Percentiles rank a stretch among this genome's conserved stretches.
Evolutionary conservation across 1,140 invertebrate genomes (phyloP).

Genomic region (Orchesella cincta): DNA sequence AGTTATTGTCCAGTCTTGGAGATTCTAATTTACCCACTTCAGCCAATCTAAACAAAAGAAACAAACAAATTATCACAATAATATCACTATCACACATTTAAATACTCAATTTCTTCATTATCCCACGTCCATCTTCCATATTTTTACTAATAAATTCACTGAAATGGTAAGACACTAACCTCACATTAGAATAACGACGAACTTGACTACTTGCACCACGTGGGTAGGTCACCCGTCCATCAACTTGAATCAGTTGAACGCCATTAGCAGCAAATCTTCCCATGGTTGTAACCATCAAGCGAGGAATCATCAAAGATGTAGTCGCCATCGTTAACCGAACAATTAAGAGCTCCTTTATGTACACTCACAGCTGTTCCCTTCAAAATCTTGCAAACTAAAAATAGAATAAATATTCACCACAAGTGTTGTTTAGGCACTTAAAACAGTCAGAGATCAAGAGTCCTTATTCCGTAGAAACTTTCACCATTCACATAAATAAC

Average conservation of each 20-base stretch:
- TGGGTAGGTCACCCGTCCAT: neutral
- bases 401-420: too few species aligned
- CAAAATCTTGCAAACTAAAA: too few species aligned
- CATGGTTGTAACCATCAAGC: neutral
- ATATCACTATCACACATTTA: neutral
- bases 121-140: neutral
- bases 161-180: neutral
- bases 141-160: neutral
- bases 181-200: conserved; percentile 11
- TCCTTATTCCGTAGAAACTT: too few species aligned
- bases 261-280: neutral
- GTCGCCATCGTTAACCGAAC: too few species aligned
- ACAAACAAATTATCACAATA: neutral
- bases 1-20: conserved; percentile 74
- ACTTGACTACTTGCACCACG: neutral
- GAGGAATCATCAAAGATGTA: neutral
- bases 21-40: conserved; percentile 78
- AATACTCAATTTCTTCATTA: neutral
- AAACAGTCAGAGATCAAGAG: too few species aligned
- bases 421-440: too few species aligned
- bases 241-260: neutral
- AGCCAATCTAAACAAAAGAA: conserved; percentile 62
- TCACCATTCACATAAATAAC: too few species aligned
- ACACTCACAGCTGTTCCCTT: too few species aligned
- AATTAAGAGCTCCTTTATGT: too few species aligned